Evolutionary conservation across 2,797 vertebrate species (phyloP), one percentile per base, ranked within the genome.

Genomic region (Bradypodion pumilum): DNA sequence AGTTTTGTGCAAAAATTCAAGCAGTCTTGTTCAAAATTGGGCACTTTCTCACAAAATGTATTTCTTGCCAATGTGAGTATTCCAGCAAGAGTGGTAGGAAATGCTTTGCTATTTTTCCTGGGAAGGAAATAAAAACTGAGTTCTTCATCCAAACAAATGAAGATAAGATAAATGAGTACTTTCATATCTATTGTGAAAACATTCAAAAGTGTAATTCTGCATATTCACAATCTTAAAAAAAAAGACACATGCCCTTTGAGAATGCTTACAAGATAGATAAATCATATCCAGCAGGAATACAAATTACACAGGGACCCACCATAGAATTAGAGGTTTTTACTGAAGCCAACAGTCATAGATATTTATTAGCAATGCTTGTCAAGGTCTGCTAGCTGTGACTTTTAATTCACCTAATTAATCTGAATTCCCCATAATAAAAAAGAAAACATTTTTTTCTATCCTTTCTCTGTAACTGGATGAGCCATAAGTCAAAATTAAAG

Each of bases 401-500:
- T 93, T 91, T 92, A 84, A 85, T 84, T 72, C 78, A 72, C 86
- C 87, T 81, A 80, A 86, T 89, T 90, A 59, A 85, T 89, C 83
- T 90, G 74, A 91, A 93, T 93, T 90, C 86, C 83, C 62, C 86
- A 85, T 84, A 91, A 90, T 93, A 90, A 92, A 92, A 49, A 85
- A 44, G 78, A 68, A 74, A 74, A 90, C 86, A 86, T 80, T 91
- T 93, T 93, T 93, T 44, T 88, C 73, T 78, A 74, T 85, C 88
- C 89, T 88, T 27, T 85, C 81, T 89, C 91, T 89, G 83, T 87
- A 92, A 88, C 84, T 84, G 90, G 86, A 89, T 88, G 85, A 93
- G 84, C 88, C 81, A 76, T 88, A 94, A 91, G 85, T 89, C 90
- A 92, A 86, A 92, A 93, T 93, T 94, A 93, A 92, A 93, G 92